Percentiles rank a stretch among this genome's conserved stretches.
phyloP scores from a whole-genome alignment of 2,888 invertebrate genomes.

The Campopleginae sp. region DNA sequence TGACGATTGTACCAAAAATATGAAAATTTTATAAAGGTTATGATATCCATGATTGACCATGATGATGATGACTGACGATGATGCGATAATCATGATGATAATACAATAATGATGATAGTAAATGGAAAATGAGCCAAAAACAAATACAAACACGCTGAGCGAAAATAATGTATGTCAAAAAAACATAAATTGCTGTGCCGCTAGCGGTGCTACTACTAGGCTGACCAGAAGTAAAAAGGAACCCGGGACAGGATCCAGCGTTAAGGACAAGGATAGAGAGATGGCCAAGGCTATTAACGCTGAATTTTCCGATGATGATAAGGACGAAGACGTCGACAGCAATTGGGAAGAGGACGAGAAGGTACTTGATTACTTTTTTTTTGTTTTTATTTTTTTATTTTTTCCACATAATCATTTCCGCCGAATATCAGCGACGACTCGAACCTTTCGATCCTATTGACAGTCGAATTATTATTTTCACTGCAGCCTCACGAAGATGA shows the following conservation, averaged over 20 bases:
- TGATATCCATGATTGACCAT: slow-evolving; percentile 3
- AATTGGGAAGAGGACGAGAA: slow-evolving; percentile 82
- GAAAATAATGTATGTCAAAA: slow-evolving; percentile 81
- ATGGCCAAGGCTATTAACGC: slow-evolving; percentile 83
- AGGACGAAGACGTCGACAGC: slow-evolving; percentile 81
- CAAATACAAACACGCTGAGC: slow-evolving; percentile 72
- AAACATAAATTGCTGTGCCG: slow-evolving; percentile 81
- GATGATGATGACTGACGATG: slow-evolving; percentile 33
- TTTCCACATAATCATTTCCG: too few species aligned
- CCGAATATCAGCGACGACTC: too few species aligned
- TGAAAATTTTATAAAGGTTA: slow-evolving; percentile 12
- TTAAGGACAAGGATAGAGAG: slow-evolving; percentile 83
- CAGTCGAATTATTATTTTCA: background rate
- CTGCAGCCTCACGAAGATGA: slow-evolving; percentile 75
- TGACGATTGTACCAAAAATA: slow-evolving; percentile 73
- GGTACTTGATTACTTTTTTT: slow-evolving; percentile 68
- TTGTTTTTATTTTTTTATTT: background rate
- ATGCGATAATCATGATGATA: slow-evolving; percentile 30
- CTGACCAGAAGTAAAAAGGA: slow-evolving; percentile 83
- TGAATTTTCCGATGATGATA: slow-evolving; percentile 82
- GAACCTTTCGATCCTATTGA: background rate
- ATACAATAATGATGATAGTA: slow-evolving; percentile 56
- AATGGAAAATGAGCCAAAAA: slow-evolving; percentile 58
- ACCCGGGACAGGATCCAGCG: slow-evolving; percentile 79
- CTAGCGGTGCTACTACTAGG: slow-evolving; percentile 83